phyloP scores from a whole-genome alignment of 2,888 invertebrate species.

The Alsophila aescularia region DNA sequence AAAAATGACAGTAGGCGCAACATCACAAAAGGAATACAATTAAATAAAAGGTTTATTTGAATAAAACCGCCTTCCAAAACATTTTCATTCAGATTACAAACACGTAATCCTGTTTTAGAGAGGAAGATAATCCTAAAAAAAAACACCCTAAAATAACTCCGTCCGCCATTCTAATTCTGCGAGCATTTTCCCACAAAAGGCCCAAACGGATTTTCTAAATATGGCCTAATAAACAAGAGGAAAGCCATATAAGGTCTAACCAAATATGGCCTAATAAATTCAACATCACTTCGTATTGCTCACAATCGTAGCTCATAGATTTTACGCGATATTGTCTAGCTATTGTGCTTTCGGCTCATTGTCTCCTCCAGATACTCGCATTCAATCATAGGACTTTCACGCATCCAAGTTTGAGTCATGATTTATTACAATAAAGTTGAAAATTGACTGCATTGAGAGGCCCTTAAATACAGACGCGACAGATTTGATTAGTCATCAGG shows the following conservation, averaged over 20 bases:
- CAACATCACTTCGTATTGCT: constrained; percentile 28
- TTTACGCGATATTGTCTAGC: constrained; percentile 60
- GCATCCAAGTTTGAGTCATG: constrained; percentile 23
- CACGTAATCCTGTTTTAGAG: constrained; percentile 17
- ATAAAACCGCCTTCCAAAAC: constrained; percentile 3
- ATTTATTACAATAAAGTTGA: constrained; percentile 6
- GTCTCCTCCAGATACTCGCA: constrained; percentile 44
- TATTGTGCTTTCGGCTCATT: constrained; percentile 58
- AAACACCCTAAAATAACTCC: constrained; percentile 17
- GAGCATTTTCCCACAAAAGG: background rate
- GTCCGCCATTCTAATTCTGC: background rate
- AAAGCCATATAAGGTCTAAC: background rate
- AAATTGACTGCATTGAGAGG: constrained; percentile 17
- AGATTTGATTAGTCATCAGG: constrained; percentile 48
- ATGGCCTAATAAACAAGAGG: constrained; percentile 31
- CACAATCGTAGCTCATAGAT: constrained; percentile 45
- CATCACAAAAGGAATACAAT: background rate
- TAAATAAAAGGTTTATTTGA: background rate
- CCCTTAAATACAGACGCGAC: constrained; percentile 60
- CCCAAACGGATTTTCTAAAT: constrained; percentile 11
- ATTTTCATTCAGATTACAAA: constrained; percentile 16
- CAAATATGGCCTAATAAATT: constrained; percentile 31
- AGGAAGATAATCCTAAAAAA: constrained; percentile 16
- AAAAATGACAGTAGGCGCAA: background rate
- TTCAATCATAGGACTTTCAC: constrained; percentile 41